Evolutionary conservation across 1,140 invertebrate genomes (phyloP), one percentile per base, ranked within the genome.

Genomic region (Penaeus japonicus): DNA sequence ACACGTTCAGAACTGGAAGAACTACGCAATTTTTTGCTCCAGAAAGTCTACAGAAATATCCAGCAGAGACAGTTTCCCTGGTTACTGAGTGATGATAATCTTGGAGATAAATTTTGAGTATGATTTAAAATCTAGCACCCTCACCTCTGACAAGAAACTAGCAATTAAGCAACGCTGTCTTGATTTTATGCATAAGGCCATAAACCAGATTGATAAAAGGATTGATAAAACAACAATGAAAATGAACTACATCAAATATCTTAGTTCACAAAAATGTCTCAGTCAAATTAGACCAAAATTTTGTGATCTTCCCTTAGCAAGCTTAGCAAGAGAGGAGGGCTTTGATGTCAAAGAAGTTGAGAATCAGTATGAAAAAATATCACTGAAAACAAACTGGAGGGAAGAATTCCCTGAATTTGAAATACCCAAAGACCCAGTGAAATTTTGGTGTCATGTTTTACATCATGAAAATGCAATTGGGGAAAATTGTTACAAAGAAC

Each of bases 181-280:
- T 65, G 27, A 17, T 65, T 65, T 15, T 17, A 3, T 65, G 59
- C 59, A 65, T 65, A 24, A 65, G 59, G 59, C 59, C 17, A 17
- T 65, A 65, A 65, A 65, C 59, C 59, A 65, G 59, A 65, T 4
- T 65, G 59, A 65, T 65, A 65, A 65, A 65, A 15, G 59, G 59
- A 4, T 65, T 65, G 4, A 15, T 3, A 65, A 65, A 65, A n/a
- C 27, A 2, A 3, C 17, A 53, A 53, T 22, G 35, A 20, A 47
- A 22, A 20, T 35, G 77, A 79, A 79, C 39, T 82, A 57, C 54
- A 82, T 82, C n/a, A 82, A 82, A 82, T 62, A 82, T 78, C 80
- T 82, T 62, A 82, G 24, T 62, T 55, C 53, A 30, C n/a, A 57
- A 57, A 82, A 82, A 57, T 82, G 80, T 57, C 54, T 82, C 47